phyloP scores from a whole-genome alignment of 2,888 invertebrate species.

The Drosophila pseudotakahashii region DNA sequence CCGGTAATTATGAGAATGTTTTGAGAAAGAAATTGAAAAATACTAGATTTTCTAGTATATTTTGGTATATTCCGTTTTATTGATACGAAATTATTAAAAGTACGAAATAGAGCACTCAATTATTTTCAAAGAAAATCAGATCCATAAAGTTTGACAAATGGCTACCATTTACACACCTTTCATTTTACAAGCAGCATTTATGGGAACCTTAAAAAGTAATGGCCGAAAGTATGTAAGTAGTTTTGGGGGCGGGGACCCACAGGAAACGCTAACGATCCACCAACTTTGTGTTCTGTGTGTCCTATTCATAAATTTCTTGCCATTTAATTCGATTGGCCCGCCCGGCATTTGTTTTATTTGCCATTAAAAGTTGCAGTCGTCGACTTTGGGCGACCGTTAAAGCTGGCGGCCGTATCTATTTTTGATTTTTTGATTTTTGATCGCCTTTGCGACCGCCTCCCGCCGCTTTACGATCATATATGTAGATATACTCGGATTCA shows the following conservation, averaged over 20 bases:
- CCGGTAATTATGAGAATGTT: not conserved
- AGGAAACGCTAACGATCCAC: not conserved
- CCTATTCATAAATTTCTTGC: conserved; percentile 34
- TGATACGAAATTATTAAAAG: too few relatives aligned
- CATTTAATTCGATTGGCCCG: conserved; percentile 45
- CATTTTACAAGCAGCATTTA: not conserved
- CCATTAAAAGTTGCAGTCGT: conserved; percentile 70
- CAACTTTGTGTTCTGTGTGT: not conserved
- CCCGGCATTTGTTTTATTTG: conserved; percentile 63
- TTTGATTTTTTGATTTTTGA: conserved; percentile 23
- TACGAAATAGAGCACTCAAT: too few relatives aligned
- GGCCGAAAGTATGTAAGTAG: not conserved
- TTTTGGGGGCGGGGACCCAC: not conserved
- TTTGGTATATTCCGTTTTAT: too few relatives aligned
- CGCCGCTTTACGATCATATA: conserved; percentile 40
- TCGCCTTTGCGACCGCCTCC: conserved; percentile 28
- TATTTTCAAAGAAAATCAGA: too few relatives aligned
- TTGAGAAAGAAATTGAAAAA: not conserved
- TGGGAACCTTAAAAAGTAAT: not conserved
- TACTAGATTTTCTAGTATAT: too few relatives aligned
- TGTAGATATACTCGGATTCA: conserved; percentile 4
- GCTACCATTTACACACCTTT: not conserved
- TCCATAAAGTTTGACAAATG: too few relatives aligned
- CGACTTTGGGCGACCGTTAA: conserved; percentile 56
- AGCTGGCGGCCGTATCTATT: conserved; percentile 73